Evolutionary conservation across 2,888 invertebrate genomes (phyloP).

Genomic region (Drosophila borealis): DNA sequence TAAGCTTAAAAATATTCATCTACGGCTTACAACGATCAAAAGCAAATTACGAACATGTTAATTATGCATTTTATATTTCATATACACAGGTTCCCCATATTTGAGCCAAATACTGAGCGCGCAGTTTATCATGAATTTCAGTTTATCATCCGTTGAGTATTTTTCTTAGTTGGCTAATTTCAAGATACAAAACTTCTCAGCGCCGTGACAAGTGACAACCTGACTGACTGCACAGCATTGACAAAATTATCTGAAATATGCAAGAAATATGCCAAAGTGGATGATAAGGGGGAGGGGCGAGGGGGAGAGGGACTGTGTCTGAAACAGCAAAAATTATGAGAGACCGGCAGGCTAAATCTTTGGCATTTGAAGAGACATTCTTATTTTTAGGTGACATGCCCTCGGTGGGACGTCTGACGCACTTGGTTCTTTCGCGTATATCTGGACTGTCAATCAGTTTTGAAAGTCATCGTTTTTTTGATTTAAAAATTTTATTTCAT

Average conservation of each 20-base stretch:
- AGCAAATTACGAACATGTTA: neutral
- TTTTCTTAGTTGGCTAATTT: slow-evolving; percentile 75
- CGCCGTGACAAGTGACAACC: slow-evolving; percentile 81
- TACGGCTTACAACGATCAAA: neutral
- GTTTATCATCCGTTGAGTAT: slow-evolving; percentile 42
- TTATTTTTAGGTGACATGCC: slow-evolving; percentile 84
- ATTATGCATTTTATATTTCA: slow-evolving; percentile 14
- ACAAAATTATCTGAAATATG: slow-evolving; percentile 84
- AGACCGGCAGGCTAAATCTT: slow-evolving; percentile 63
- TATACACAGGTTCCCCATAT: neutral
- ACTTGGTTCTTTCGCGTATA: slow-evolving; percentile 55
- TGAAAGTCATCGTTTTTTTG: slow-evolving; percentile 71
- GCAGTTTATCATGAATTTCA: slow-evolving; percentile 50
- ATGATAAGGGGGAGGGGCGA: slow-evolving; percentile 30
- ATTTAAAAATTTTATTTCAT: slow-evolving; percentile 25
- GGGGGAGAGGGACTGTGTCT: slow-evolving; percentile 21
- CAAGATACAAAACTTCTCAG: slow-evolving; percentile 66
- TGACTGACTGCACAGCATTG: slow-evolving; percentile 84
- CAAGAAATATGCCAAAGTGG: slow-evolving; percentile 67
- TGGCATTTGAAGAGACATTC: slow-evolving; percentile 80
- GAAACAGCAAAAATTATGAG: slow-evolving; percentile 44
- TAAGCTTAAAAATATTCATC: neutral
- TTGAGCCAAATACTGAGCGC: slow-evolving; percentile 9
- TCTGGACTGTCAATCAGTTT: slow-evolving; percentile 83
- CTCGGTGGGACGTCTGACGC: slow-evolving; percentile 81